These are phyloP conservation scores for Euborellia annulipes DNA, from an alignment of 1,140 invertebrate genomes.

Conservation along the genomic window DNA sequence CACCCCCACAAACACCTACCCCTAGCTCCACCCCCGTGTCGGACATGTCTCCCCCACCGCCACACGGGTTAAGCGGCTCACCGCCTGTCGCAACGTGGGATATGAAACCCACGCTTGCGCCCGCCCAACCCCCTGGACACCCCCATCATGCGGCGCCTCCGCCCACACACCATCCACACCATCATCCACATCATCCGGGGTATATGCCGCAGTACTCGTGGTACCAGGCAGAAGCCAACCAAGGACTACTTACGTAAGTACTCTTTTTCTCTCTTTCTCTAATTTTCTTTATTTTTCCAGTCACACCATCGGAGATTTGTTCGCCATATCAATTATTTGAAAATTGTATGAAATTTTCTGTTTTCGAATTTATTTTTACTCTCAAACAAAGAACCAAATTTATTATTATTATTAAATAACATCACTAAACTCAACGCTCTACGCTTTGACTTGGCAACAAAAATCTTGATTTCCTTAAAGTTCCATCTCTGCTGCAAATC, in stretches of 20 bases:
- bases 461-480: too few relatives aligned
- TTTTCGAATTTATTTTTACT: not conserved
- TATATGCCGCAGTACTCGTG: slow-evolving; percentile 61
- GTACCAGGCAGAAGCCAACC: slow-evolving; percentile 55
- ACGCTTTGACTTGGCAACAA: too few relatives aligned
- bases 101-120: slow-evolving; percentile 37
- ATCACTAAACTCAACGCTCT: too few relatives aligned
- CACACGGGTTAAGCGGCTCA: slow-evolving; percentile 35
- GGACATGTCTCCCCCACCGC: slow-evolving; percentile 38
- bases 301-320: slow-evolving; percentile 1
- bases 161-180: slow-evolving; percentile 37
- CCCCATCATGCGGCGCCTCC: slow-evolving; percentile 30
- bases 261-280: not conserved
- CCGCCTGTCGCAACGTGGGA: slow-evolving; percentile 46
- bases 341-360: not conserved
- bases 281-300: slow-evolving; percentile 4
- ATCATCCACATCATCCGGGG: slow-evolving; percentile 37
- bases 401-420: too few relatives aligned
- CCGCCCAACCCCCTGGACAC: slow-evolving; percentile 7
- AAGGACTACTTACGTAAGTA: slow-evolving; percentile 53
- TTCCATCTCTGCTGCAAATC: too few relatives aligned
- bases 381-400: too few relatives aligned
- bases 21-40: slow-evolving; percentile 36
- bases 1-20: slow-evolving; percentile 17
- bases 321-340: slow-evolving; percentile 1